A percentile compares a stretch with the other conserved stretches of the same genome.
These are phyloP conservation scores for Sus cebifrons DNA, from an alignment of 2,797 vertebrate species.

Conservation along the genomic window DNA sequence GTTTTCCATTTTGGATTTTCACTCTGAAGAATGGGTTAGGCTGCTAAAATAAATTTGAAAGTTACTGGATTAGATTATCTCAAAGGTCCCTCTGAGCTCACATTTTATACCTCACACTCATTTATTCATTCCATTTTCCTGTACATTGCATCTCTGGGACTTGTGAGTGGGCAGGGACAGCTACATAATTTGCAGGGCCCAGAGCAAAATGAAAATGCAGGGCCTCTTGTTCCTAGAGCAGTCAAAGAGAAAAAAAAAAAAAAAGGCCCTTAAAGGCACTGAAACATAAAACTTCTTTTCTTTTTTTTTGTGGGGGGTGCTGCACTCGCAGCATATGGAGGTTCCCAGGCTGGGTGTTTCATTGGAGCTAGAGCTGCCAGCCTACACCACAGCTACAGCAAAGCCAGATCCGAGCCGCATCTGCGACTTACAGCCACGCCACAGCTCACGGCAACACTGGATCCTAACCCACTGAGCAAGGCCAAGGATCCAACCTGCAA, in stretches of 20 bases:
- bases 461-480: no score
- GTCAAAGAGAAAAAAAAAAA: no score
- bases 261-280: not conserved
- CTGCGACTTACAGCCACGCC: no score
- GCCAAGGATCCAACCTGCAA: no score
- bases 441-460: no score
- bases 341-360: no score
- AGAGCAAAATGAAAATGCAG: not conserved
- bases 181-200: not conserved
- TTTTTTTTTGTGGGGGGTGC: no score
- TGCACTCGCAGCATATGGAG: no score
- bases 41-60: slow-evolving; percentile 27
- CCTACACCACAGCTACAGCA: no score
- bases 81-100: not conserved
- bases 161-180: not conserved
- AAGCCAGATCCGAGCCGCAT: no score
- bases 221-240: not conserved
- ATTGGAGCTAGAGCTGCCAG: no score
- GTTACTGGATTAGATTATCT: not conserved
- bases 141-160: not conserved
- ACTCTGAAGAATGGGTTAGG: not conserved
- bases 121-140: not conserved
- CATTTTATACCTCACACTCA: not conserved
- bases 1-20: slow-evolving; percentile 30
- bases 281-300: not conserved